Percentiles rank a stretch among this genome's conserved stretches.
Evolutionary conservation across 2,113 vertebrate genomes (phyloP).

Genomic region (Climacteris rufus): DNA sequence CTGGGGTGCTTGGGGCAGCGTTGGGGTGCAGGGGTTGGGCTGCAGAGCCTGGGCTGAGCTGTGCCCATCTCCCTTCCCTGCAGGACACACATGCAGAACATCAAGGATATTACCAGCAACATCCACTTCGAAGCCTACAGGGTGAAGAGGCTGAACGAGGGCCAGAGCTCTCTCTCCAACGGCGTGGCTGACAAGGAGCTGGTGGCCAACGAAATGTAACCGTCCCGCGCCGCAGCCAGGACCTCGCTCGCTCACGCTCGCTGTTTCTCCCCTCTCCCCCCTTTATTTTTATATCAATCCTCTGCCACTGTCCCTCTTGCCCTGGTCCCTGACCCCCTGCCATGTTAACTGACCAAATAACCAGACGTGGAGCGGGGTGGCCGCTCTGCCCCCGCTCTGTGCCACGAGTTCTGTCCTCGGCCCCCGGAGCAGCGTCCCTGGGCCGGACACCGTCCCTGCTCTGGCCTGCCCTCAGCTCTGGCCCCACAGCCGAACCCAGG

Average conservation of each 20-base stretch:
- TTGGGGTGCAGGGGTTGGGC: not conserved
- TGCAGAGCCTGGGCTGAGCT: not conserved
- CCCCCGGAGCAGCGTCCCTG: not conserved
- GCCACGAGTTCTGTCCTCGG: not conserved
- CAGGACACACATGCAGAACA: constrained; percentile 99
- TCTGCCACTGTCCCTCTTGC: not conserved
- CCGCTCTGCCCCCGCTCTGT: not conserved
- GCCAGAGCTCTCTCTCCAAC: constrained; percentile 82
- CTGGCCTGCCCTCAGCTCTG: not conserved
- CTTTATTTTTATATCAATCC: constrained; percentile 62
- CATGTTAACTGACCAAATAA: constrained; percentile 67
- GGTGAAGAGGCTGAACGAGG: constrained; percentile 90
- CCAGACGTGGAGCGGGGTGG: not conserved
- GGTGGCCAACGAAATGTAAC: constrained; percentile 89
- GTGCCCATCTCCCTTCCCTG: not conserved
- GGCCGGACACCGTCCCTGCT: not conserved
- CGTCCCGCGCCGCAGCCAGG: not conserved
- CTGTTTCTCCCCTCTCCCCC: not conserved
- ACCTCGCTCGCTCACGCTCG: constrained; percentile 16
- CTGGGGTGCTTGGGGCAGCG: too few species aligned
- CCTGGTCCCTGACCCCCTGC: not conserved
- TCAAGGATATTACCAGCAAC: constrained; percentile 96
- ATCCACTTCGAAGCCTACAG: constrained; percentile 97
- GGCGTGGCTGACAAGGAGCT: constrained; percentile 79
- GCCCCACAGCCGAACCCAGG: not conserved